phyloP scores from a whole-genome alignment of 2,797 vertebrate species.

The Eremophila alpestris region DNA sequence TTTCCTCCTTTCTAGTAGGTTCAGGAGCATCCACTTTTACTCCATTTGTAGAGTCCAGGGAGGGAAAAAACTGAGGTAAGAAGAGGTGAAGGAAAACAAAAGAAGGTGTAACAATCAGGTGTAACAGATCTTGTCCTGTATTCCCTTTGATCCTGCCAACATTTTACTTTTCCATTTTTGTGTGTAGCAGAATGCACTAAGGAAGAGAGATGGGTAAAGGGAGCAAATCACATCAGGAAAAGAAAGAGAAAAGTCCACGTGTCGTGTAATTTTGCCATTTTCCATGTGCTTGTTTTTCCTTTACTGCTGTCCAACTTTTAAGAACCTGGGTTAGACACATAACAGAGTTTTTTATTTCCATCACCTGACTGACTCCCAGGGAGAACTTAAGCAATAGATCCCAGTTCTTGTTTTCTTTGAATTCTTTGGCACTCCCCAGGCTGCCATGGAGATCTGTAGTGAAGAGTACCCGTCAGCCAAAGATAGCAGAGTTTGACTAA shows the following conservation, averaged over 20 bases:
- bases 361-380: slow-evolving; percentile 49
- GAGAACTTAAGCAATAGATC: slow-evolving; percentile 47
- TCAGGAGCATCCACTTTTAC: neutral
- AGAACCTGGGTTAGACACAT: slow-evolving; percentile 24
- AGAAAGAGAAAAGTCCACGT: neutral
- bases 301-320: neutral
- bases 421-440: slow-evolving; percentile 31
- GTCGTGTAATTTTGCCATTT: slow-evolving; percentile 9
- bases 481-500: slow-evolving; percentile 46
- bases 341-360: slow-evolving; percentile 46
- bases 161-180: neutral
- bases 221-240: neutral
- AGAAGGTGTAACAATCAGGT: neutral
- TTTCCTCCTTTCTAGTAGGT: neutral
- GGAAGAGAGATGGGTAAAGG: neutral
- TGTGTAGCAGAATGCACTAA: neutral
- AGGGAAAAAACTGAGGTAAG: neutral
- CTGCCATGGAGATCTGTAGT: slow-evolving; percentile 13
- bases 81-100: neutral
- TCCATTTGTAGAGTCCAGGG: neutral
- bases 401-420: slow-evolving; percentile 55
- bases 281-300: slow-evolving; percentile 30
- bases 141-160: neutral
- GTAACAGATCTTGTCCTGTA: neutral
- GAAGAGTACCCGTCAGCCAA: slow-evolving; percentile 32